Percentiles rank a stretch among this genome's conserved stretches.
Evolutionary conservation across 2,797 vertebrate species (phyloP).

Genomic region (Fratercula arctica): DNA sequence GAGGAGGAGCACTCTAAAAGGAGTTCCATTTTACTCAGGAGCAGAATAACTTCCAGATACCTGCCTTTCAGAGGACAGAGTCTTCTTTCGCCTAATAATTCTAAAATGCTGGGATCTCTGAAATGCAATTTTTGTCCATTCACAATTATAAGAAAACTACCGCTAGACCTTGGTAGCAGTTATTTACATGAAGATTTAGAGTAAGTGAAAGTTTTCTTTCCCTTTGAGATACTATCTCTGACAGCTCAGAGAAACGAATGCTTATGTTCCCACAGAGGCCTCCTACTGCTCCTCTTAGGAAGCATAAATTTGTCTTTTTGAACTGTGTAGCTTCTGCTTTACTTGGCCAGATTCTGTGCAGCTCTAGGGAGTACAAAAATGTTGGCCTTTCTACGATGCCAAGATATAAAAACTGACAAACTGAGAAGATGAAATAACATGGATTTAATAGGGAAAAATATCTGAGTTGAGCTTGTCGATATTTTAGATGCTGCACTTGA

Average conservation of each 20-base stretch:
- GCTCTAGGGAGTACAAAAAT: background rate
- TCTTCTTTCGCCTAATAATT: background rate
- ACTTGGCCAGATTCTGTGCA: background rate
- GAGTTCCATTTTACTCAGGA: background rate
- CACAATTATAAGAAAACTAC: background rate
- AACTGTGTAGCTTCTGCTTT: background rate
- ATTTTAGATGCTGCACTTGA: background rate
- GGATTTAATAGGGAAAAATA: background rate
- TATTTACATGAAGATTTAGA: background rate
- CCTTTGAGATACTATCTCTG: background rate
- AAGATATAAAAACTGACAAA: background rate
- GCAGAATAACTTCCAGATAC: background rate
- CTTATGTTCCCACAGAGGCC: background rate
- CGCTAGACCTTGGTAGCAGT: background rate
- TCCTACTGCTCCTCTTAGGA: background rate
- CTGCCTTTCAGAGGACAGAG: background rate
- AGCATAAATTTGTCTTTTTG: background rate
- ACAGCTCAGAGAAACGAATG: background rate
- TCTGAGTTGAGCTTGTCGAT: background rate
- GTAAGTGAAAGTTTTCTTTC: background rate
- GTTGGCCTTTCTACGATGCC: background rate
- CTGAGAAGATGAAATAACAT: background rate
- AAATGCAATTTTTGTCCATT: background rate
- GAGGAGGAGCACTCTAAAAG: background rate
- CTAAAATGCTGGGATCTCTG: background rate